Evolutionary conservation across 2,797 vertebrate species (phyloP), one percentile per base, ranked within the genome.

Genomic region (Pseudochromis fuscus): DNA sequence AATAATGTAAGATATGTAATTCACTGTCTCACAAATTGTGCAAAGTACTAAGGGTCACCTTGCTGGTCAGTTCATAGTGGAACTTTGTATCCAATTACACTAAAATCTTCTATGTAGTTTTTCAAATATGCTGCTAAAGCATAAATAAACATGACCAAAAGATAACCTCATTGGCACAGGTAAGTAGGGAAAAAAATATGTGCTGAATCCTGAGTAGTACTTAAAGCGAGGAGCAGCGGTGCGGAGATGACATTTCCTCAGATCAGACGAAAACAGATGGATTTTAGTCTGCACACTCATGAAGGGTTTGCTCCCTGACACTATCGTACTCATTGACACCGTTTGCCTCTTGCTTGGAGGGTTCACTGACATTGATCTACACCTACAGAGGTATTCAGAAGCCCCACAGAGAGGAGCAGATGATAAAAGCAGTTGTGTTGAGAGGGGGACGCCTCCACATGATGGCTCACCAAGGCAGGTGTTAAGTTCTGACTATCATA

Each of bases 281-380:
- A 61, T 71, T 52, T 15, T 44, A 38, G 52, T 56, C 38, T 35
- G 19, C 62, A 52, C 38, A 52, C 62, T 75, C 63, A 23, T 74
- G 57, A 69, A 61, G 15, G 2, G 24, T 67, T 58, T 8, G 21
- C 69, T 70, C 75, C 66, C 69, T 57, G 37, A 73, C 68, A 63
- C 35, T n/a, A 35, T 65, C 7, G 16, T 37, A 16, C 38, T 83
- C 71, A 63, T 57, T 87, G 71, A 88, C 77, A 80, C 65, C 2
- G 8, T 71, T 78, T 81, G 48, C 60, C 75, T 87, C 40, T 69
- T 60, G 52, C 67, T 72, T 38, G 35, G 66, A 86, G 51, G 74
- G 40, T 60, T 81, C 15, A 7, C n/a, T 79, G 82, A 86, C 87
- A 84, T 77, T 79, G 87, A 90, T 86, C 79, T 58, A 66, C 67